These are phyloP conservation scores for Leucoraja erinaceus DNA, from an alignment of 2,113 vertebrate species.

Conservation along the genomic window DNA sequence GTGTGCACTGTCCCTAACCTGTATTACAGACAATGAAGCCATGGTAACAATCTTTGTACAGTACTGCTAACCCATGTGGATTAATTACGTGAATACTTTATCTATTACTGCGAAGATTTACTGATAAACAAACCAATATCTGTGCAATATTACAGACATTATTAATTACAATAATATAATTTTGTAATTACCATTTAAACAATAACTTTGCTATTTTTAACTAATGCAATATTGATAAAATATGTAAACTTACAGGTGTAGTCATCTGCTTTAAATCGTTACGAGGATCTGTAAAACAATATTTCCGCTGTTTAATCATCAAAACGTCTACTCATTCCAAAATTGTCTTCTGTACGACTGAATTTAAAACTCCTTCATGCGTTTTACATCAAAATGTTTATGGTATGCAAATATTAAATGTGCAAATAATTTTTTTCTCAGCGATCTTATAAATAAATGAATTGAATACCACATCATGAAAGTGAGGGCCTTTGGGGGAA, in stretches of 20 bases:
- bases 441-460: background rate
- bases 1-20: background rate
- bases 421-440: background rate
- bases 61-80: too few species aligned
- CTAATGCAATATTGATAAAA: background rate
- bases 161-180: background rate
- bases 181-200: background rate
- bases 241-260: background rate
- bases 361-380: background rate
- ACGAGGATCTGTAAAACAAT: background rate
- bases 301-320: background rate
- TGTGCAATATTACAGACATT: background rate
- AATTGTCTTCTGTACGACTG: background rate
- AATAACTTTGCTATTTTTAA: background rate
- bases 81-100: too few species aligned
- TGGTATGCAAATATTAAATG: background rate
- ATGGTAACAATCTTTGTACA: too few species aligned
- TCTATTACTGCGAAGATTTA: background rate
- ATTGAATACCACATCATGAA: background rate
- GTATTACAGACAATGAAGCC: background rate
- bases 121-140: background rate
- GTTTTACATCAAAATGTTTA: background rate
- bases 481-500: too few species aligned
- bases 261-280: background rate
- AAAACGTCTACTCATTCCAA: background rate